Conservation (phyloP, 2,797 vertebrate species). For the Myripristis murdjan region DNA sequence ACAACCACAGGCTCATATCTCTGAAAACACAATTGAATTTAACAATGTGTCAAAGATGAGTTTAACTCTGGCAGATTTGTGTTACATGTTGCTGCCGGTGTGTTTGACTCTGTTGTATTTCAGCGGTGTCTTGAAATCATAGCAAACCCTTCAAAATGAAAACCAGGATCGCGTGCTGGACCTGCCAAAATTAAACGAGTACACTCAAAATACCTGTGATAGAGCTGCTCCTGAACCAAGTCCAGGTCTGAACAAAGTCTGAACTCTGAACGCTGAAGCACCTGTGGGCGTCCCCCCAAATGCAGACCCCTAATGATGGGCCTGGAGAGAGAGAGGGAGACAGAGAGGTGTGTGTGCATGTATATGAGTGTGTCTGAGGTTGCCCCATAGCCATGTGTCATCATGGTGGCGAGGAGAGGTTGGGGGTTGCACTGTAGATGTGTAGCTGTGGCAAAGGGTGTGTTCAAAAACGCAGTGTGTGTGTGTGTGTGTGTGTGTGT, state of each 20-base stretch:
- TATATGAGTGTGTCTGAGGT: slow-evolving; percentile 33
- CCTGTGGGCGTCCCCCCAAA: slow-evolving; percentile 45
- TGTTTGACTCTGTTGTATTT: neutral
- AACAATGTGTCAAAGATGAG: slow-evolving; percentile 1
- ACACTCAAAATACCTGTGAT: neutral
- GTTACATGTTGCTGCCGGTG: neutral
- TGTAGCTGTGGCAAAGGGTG: slow-evolving; percentile 50
- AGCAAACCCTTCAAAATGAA: neutral
- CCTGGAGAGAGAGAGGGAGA: slow-evolving; percentile 20
- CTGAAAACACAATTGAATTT: slow-evolving; percentile 19
- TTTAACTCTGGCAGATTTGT: too few species aligned
- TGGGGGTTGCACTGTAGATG: slow-evolving; percentile 44
- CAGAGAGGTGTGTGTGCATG: neutral
- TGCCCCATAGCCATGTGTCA: slow-evolving; percentile 23
- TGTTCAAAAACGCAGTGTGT: slow-evolving; percentile 44
- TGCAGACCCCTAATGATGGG: slow-evolving; percentile 47
- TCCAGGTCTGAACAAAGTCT: slow-evolving; percentile 13
- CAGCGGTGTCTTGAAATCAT: neutral
- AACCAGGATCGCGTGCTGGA: neutral
- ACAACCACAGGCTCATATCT: slow-evolving; percentile 9
- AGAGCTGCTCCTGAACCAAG: slow-evolving; percentile 4
- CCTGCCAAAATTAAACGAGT: neutral
- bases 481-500: slow-evolving; percentile 31
- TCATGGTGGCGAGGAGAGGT: slow-evolving; percentile 37
- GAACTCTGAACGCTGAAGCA: slow-evolving; percentile 31